Evolutionary conservation across 2,113 vertebrate genomes (phyloP), one percentile per base, ranked within the genome.

Genomic region (Rhinolophus sinicus): DNA sequence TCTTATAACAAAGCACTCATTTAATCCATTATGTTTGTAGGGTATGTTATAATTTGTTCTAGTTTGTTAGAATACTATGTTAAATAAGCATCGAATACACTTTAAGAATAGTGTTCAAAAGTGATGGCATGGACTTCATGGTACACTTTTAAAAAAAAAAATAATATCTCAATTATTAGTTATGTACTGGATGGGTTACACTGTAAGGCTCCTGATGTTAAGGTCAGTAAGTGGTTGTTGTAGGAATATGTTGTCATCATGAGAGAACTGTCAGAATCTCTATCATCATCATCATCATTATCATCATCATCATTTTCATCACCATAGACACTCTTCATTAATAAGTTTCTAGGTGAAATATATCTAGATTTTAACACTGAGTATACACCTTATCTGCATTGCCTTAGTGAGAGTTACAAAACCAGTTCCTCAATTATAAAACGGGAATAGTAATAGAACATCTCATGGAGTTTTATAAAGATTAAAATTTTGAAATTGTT

Each of bases 61-160:
- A 87, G 15, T 86, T 87, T 90, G 52, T 80, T 82, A 72, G n/a
- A 86, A 40, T n/a, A 83, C 64, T 58, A 33, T 56, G 11, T 5
- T 65, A 64, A 77, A 50, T 35, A 38, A 82, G 15, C 26, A 67
- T 0, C 38, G 40, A 69, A 50, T n/a, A 4, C 9, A 72, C 1
- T 87, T 75, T 93, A 7, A 93, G n/a, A 89, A 73, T 35, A 78
- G 10, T 54, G 1, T 56, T 88, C 69, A 89, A 88, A 96, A 38
- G 11, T 58, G 54, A 64, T 56, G 9, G 3, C 26, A 89, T 76
- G 6, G 30, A 75, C 22, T 62, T 62, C 8, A 10, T 60, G 6
- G 6, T 30, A 58, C 1, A 73, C 0, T 38, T 95, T 85, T 62
- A 2, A 50, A 50, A 38, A 50, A 38, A 65, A 58, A 67, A 44